Evolutionary conservation across 1,140 invertebrate genomes (phyloP).

Genomic region (Drosophila yakuba): DNA sequence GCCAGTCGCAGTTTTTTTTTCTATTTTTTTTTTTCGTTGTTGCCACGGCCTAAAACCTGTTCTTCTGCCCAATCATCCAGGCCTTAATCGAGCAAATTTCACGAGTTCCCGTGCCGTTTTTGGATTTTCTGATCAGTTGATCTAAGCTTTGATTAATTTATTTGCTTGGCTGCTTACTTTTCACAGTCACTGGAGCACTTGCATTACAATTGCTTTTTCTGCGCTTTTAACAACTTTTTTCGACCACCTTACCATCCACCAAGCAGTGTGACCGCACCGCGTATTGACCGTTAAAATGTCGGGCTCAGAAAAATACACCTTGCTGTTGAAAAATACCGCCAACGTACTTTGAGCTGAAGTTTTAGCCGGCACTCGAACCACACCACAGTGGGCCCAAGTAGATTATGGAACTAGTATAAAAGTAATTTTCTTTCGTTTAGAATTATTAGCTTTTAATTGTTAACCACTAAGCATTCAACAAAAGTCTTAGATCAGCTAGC

Average conservation of each 20-base stretch:
- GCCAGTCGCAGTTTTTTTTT: constrained; percentile 76
- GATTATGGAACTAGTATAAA: no score
- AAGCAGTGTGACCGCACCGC: constrained; percentile 12
- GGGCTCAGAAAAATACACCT: constrained; percentile 5
- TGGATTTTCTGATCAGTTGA: not conserved
- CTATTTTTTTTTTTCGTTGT: constrained; percentile 26
- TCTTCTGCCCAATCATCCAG: constrained; percentile 67
- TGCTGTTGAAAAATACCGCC: not conserved
- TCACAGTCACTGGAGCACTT: constrained; percentile 48
- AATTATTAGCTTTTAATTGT: no score
- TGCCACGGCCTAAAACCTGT: constrained; percentile 77
- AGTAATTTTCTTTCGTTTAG: no score
- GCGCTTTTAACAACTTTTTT: constrained; percentile 47
- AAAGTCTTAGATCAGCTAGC: no score
- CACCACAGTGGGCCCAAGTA: not conserved
- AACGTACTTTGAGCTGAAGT: not conserved
- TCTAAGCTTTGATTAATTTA: constrained; percentile 21
- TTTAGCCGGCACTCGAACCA: not conserved
- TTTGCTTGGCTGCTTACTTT: constrained; percentile 45
- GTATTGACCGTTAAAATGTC: constrained; percentile 13
- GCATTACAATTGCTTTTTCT: constrained; percentile 56
- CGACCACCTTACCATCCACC: constrained; percentile 40
- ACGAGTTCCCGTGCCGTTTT: constrained; percentile 13
- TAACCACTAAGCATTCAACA: no score
- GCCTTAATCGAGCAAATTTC: constrained; percentile 30